phyloP scores from a whole-genome alignment of 1,140 invertebrate genomes.

The Dendrolimus kikuchii region DNA sequence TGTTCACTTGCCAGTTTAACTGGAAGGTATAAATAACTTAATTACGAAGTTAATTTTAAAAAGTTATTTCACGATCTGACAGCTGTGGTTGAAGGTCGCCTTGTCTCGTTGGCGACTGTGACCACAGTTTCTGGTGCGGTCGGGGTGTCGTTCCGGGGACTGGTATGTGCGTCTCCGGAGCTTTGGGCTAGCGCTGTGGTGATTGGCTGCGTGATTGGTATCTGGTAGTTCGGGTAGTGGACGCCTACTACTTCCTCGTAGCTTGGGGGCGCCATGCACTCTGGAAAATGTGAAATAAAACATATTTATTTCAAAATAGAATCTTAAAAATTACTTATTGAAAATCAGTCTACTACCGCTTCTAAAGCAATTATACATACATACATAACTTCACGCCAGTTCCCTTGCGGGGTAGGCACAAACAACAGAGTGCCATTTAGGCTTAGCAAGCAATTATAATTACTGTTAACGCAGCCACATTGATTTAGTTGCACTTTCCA shows the following conservation, averaged over 20 bases:
- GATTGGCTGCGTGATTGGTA: slow-evolving; percentile 50
- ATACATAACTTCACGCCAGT: too few relatives aligned
- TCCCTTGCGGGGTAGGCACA: too few relatives aligned
- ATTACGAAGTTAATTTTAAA: neutral
- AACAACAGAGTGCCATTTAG: too few relatives aligned
- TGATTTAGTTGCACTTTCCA: too few relatives aligned
- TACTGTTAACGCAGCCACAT: too few relatives aligned
- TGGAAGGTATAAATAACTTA: slow-evolving; percentile 12
- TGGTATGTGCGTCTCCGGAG: neutral
- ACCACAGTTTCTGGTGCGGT: slow-evolving; percentile 7
- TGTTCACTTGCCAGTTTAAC: slow-evolving; percentile 8
- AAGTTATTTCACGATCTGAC: slow-evolving; percentile 7
- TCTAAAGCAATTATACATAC: too few relatives aligned
- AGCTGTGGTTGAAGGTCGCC: slow-evolving; percentile 1
- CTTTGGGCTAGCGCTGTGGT: slow-evolving; percentile 10
- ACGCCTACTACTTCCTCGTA: slow-evolving; percentile 60
- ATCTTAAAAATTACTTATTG: neutral
- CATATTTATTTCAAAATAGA: neutral
- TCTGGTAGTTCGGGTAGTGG: slow-evolving; percentile 44
- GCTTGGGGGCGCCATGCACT: slow-evolving; percentile 57
- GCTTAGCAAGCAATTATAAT: too few relatives aligned
- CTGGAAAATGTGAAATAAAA: slow-evolving; percentile 34
- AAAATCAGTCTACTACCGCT: too few relatives aligned
- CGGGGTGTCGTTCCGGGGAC: neutral
- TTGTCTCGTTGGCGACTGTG: slow-evolving; percentile 4